These are phyloP conservation scores for Psittacara wagleri DNA, from an alignment of 2,113 vertebrate genomes.

Conservation along the genomic window DNA sequence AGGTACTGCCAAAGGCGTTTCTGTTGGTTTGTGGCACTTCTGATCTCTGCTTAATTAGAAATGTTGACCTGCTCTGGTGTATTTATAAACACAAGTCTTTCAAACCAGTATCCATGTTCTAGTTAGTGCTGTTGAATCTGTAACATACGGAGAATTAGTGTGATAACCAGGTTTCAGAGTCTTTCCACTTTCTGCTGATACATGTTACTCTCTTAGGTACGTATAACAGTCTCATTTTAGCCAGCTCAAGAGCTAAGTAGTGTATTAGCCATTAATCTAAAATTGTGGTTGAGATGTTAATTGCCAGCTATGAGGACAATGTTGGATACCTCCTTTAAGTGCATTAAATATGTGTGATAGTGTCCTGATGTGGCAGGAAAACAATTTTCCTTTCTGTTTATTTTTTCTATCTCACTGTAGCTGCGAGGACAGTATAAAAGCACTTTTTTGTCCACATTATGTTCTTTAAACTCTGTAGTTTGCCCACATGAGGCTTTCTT, in stretches of 20 bases:
- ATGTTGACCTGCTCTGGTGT: not conserved
- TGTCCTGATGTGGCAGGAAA: not conserved
- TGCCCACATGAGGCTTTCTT: not conserved
- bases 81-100: not conserved
- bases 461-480: not conserved
- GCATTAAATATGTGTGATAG: not conserved
- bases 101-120: not conserved
- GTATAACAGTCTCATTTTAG: fast-evolving
- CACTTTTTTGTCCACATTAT: not conserved
- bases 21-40: not conserved
- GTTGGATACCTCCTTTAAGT: not conserved
- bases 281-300: not conserved
- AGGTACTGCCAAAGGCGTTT: not conserved
- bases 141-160: not conserved
- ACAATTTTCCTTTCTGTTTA: not conserved
- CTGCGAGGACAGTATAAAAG: not conserved
- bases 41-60: not conserved
- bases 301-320: not conserved
- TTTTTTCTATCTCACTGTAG: not conserved
- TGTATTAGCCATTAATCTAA: not conserved
- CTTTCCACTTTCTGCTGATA: not conserved
- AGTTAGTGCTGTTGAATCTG: not conserved
- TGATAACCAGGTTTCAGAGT: not conserved
- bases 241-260: not conserved
- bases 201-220: fast-evolving